Evolutionary conservation across 1,140 invertebrate species (phyloP).

Genomic region (Rhyacophila brunnea): DNA sequence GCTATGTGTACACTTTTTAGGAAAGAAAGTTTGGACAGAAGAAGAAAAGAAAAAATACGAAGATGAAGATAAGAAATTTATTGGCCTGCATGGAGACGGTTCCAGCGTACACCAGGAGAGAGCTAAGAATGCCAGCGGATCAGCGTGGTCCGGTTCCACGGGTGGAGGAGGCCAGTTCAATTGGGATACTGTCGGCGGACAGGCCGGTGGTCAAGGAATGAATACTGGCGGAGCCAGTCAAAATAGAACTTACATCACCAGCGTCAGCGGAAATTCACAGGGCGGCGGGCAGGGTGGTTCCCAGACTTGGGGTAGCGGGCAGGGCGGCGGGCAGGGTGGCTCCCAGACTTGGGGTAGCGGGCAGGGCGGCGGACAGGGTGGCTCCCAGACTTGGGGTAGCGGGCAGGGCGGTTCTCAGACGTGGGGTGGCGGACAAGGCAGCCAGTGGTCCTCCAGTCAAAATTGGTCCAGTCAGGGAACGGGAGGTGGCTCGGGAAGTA

Average conservation of each 20-base stretch:
- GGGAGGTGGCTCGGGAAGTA: neutral
- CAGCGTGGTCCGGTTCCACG: neutral
- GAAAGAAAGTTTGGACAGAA: conserved; percentile 25
- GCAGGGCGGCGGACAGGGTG: conserved; percentile 2
- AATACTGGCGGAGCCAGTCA: neutral
- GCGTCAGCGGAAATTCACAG: neutral
- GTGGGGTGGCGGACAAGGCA: too few relatives aligned
- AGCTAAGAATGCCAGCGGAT: conserved; percentile 18
- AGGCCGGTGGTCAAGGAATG: too few relatives aligned
- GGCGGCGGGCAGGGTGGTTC: neutral
- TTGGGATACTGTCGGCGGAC: neutral
- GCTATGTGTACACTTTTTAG: conserved; percentile 1
- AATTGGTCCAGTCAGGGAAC: neutral
- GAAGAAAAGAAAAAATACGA: conserved; percentile 42
- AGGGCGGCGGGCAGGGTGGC: neutral
- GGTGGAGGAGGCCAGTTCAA: conserved; percentile 5
- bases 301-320: neutral
- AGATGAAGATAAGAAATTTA: conserved; percentile 39
- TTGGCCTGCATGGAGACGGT: conserved; percentile 44
- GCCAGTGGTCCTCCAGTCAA: too few relatives aligned
- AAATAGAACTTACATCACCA: conserved; percentile 11
- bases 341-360: neutral
- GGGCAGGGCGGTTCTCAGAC: too few relatives aligned
- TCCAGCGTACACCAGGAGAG: conserved; percentile 40
- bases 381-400: neutral